These are phyloP conservation scores for Lagria hirta DNA, from an alignment of 2,888 invertebrate species.

Conservation along the genomic window DNA sequence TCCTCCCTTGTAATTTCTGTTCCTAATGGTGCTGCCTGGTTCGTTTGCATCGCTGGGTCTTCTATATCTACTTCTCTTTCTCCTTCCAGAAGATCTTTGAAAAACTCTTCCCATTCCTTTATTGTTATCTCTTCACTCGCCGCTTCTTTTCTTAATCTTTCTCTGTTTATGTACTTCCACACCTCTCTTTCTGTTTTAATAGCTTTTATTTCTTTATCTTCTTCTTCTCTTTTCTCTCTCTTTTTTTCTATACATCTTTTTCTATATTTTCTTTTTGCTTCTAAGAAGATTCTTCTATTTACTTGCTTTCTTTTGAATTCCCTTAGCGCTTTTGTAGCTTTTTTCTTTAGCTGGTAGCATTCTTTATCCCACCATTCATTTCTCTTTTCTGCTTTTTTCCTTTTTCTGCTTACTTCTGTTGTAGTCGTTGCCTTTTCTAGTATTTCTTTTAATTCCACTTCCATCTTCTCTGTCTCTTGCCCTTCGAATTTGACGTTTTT, in stretches of 20 bases:
- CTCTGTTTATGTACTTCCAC: slow-evolving; percentile 1
- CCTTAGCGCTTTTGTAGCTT: not conserved
- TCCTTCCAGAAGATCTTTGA: not conserved
- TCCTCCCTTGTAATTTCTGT: too few species aligned
- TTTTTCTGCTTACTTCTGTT: not conserved
- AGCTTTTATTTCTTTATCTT: too few species aligned
- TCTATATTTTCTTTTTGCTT: not conserved
- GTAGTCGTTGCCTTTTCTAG: not conserved
- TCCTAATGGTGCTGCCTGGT: too few species aligned
- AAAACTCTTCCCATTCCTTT: slow-evolving; percentile 1
- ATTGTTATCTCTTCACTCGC: not conserved
- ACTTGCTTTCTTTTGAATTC: not conserved
- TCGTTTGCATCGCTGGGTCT: too few species aligned
- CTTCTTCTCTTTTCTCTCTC: too few species aligned
- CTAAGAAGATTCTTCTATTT: not conserved
- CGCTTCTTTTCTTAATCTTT: not conserved
- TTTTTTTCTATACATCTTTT: too few species aligned
- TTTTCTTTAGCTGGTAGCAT: not conserved
- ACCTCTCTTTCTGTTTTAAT: slow-evolving; percentile 1
- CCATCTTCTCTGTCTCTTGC: too few species aligned
- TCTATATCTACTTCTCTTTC: too few species aligned
- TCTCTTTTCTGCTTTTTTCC: too few species aligned
- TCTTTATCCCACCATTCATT: slow-evolving; percentile 1
- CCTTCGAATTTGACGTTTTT: too few species aligned
- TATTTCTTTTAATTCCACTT: too few species aligned